These are phyloP conservation scores for Didymodactylos carnosus DNA, from an alignment of 2,888 invertebrate genomes.

Conservation along the genomic window DNA sequence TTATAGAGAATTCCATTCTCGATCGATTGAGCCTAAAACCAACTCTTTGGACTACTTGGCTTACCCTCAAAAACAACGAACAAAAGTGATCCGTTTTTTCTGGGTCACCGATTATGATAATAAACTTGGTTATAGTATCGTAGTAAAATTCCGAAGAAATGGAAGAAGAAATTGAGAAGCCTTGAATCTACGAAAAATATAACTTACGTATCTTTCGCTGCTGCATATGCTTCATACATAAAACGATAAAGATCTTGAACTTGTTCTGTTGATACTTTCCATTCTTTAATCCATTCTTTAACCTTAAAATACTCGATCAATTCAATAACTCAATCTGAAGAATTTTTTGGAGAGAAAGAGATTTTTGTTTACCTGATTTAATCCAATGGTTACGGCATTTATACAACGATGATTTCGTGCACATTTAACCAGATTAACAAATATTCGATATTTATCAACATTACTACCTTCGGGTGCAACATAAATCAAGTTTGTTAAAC, in stretches of 20 bases:
- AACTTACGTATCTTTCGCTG: neutral
- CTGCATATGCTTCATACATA: slow-evolving; percentile 4
- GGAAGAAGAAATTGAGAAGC: too few species aligned
- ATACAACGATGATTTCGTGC: neutral
- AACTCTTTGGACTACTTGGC: too few species aligned
- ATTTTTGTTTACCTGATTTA: neutral
- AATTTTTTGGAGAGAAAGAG: neutral
- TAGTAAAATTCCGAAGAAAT: too few species aligned
- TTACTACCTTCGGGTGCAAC: neutral
- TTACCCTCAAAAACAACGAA: too few species aligned
- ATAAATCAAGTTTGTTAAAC: slow-evolving; percentile 1
- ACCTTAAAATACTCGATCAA: too few species aligned
- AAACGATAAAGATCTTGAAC: slow-evolving; percentile 4
- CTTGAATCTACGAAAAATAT: too few species aligned
- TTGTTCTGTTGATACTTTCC: slow-evolving; percentile 6
- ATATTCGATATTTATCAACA: neutral
- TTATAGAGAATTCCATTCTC: too few species aligned
- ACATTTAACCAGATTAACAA: slow-evolving; percentile 5
- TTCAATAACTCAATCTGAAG: too few species aligned
- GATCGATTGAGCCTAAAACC: too few species aligned
- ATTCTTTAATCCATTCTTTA: neutral
- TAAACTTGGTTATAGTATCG: neutral
- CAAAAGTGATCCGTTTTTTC: too few species aligned
- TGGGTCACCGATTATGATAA: too few species aligned
- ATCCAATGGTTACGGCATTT: neutral